Evolutionary conservation across 2,888 invertebrate species (phyloP), one percentile per base, ranked within the genome.

Genomic region (Epicampocera succincta): DNA sequence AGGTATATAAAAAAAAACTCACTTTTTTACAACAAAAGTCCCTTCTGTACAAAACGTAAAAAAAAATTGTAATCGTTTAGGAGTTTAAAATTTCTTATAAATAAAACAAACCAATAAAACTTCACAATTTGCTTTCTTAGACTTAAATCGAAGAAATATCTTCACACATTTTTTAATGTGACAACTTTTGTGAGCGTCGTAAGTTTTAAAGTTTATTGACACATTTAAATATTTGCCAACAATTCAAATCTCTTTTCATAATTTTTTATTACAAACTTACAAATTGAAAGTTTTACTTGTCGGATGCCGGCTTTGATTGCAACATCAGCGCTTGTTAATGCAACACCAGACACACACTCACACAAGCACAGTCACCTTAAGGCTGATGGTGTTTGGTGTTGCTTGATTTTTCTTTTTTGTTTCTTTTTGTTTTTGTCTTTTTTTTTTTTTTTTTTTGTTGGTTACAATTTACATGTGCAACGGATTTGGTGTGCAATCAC

Each of bases 211-310:
- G 50, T 66, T 66, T 75, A 75, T 75, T 75, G 75, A 75, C 60
- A 68, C 29, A 50, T 50, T 58, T 19, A 65, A 65, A 40, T 65
- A 65, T 74, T 74, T 74, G 56, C 65, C 56, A 75, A 40, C 73
- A 46, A 46, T 56, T 74, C 17, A 74, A 68, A 68, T 42, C 52
- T 33, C 15, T 75, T 68, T 66, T 58, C 38, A 42, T 42, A 48
- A 50, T 50, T 48, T 50, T 40, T 69, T 42, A 38, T 75, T 66
- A 29, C 13, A 21, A 44, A 46, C 29, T 11, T 33, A 42, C 40
- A 60, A 52, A 48, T 60, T 58, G 12, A 60, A 75, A 75, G 66
- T 75, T 75, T 75, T 75, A 75, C 75, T 68, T 68, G 68, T 52
- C 75, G 68, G 60, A 60, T 68, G 60, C 21, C 21, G 58, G 50